Evolutionary conservation across 1,140 invertebrate species (phyloP), one percentile per base, ranked within the genome.

Genomic region (Oscheius sp.): DNA sequence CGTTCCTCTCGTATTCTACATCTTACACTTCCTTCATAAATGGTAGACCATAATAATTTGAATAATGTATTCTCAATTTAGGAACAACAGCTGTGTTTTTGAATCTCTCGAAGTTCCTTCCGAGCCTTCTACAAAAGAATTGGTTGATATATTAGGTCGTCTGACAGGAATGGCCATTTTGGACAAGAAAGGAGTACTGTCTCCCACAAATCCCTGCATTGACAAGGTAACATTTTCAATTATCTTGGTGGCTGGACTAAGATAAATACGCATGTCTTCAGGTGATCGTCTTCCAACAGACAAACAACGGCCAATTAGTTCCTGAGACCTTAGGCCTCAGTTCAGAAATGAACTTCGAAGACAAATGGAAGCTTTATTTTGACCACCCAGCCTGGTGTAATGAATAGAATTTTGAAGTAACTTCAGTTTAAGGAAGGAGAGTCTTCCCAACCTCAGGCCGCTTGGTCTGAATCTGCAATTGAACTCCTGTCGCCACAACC

Each of bases 171-270:
- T 58, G n/a, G 35, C 52, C 34, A 35, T 71, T 18, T 29, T 71
- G 15, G 69, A 71, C 38, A 71, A 71, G 42, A 71, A 71, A 26
- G 69, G 69, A 18, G 52, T 71, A 3, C 38, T 71, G 3, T 71
- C 69, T 3, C 58, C 38, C 29, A 20, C 29, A 23, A 42, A 71
- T 35, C 69, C 69, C 1, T 71, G 52, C 2, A 71, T 71, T 3
- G 59, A 65, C 26, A 71, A 71, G 42, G 69, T 71, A 45, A 45
- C 23, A 23, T 34, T 63, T 26, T 63, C 36, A n/a, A 32, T n/a
- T 36, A 13, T 18, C 32, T 36, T n/a, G n/a, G 55, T 38, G 1
- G 28, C 31, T 62, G 68, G 34, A 28, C 35, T 36, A 28, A 62
- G 45, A 38, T 26, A 59, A 58, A n/a, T 35, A n/a, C 31, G 65